Evolutionary conservation across 2,888 invertebrate species (phyloP), one percentile per base, ranked within the genome.

Genomic region (Sesia apiformis): DNA sequence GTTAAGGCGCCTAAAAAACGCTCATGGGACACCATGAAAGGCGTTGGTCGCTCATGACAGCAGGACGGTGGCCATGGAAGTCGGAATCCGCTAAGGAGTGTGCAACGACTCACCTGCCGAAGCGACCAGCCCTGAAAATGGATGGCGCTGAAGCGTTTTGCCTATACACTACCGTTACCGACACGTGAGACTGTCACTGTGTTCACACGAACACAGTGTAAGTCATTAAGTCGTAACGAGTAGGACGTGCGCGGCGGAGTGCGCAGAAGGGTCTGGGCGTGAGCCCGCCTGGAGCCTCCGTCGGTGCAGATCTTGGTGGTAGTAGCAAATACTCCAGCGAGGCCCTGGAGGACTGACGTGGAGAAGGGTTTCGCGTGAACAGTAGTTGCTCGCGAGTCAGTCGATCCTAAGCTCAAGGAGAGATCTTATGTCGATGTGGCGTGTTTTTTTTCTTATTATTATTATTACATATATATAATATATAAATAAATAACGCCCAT

Each of bases 1-100:
- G 43, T 43, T 43, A 43, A 43, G 43, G 43, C 43, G 43, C 43
- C 43, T 43, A 43, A 43, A 43, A 43, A 43, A 43, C 43, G 43
- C 43, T 43, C 43, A 43, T 43, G 43, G 43, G 43, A 43, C 43
- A 43, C 43, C 43, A 43, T 43, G 43, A 43, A 43, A 43, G 43
- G 91, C 84, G 91, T 92, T 91, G 90, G 90, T 91, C 84, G 90
- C 88, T 91, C 76, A 80, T 87, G 91, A 91, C 92, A 92, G 58
- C 91, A 92, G 92, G 92, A 92, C 92, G 91, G 92, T 93, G 92
- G 92, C 91, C 93, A 93, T 92, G 93, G 93, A 93, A 93, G 93
- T 93, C 90, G 93, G 91, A 91, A 91, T 88, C 92, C 91, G 91
- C 91, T 90, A 84, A 86, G 82, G 81, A 91, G 82, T 87, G 80